Conservation (phyloP, 2,797 vertebrate species). For the Thaleichthys pacificus region DNA sequence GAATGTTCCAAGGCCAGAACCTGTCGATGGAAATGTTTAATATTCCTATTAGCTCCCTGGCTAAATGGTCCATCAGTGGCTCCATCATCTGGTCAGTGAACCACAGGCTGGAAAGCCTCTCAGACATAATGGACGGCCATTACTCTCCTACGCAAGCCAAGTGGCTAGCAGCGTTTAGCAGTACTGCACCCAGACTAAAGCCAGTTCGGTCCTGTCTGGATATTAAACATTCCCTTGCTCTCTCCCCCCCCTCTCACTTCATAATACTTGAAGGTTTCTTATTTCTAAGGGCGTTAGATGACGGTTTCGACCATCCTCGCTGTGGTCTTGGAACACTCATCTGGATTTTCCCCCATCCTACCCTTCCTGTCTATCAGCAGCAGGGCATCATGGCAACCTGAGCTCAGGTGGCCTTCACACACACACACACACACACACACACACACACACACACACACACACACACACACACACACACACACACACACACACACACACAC, state of each 20-base stretch:
- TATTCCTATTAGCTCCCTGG: constrained; percentile 16
- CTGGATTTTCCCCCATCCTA: constrained; percentile 3
- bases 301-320: too few relatives aligned
- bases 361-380: constrained; percentile 38
- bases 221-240: background rate
- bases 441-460: background rate
- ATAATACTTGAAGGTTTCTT: too few relatives aligned
- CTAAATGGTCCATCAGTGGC: constrained; percentile 1
- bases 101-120: constrained; percentile 12
- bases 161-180: background rate
- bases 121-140: background rate
- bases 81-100: constrained; percentile 7
- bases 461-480: background rate
- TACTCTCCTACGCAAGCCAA: too few relatives aligned
- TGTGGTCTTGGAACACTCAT: background rate
- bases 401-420: constrained; percentile 22
- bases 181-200: background rate
- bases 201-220: background rate
- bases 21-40: background rate
- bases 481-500: background rate
- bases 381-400: constrained; percentile 45
- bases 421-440: background rate
- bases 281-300: too few relatives aligned
- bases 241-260: background rate
- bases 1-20: too few relatives aligned